Evolutionary conservation across 2,888 invertebrate genomes (phyloP).

Genomic region (Didymodactylos carnosus): DNA sequence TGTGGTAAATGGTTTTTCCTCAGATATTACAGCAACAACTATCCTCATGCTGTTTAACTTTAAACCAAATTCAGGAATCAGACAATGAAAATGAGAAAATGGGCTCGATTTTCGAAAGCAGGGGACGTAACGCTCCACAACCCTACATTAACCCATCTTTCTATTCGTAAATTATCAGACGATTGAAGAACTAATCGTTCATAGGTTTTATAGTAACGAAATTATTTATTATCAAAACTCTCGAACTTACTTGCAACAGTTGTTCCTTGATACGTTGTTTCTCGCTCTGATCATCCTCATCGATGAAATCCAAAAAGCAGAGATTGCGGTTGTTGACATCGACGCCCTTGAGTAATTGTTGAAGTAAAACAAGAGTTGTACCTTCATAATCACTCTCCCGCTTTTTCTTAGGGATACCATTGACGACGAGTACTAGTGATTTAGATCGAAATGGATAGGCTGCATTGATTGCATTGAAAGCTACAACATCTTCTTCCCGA

Average conservation of each 20-base stretch:
- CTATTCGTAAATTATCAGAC: too few species aligned
- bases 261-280: neutral
- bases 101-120: too few species aligned
- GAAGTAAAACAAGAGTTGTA: neutral
- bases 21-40: too few species aligned
- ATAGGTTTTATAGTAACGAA: too few species aligned
- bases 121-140: too few species aligned
- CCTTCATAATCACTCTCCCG: neutral
- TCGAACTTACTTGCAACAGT: neutral
- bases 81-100: too few species aligned
- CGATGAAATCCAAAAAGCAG: neutral
- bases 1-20: too few species aligned
- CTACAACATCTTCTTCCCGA: neutral
- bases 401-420: neutral
- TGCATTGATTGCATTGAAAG: neutral
- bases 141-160: too few species aligned
- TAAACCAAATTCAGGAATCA: too few species aligned
- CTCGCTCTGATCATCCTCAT: neutral
- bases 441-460: neutral
- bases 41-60: too few species aligned
- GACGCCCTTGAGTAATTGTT: neutral
- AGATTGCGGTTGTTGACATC: neutral
- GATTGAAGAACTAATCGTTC: too few species aligned
- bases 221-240: too few species aligned
- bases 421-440: neutral